phyloP scores from a whole-genome alignment of 2,797 vertebrate genomes.

The Pipistrellus kuhlii region DNA sequence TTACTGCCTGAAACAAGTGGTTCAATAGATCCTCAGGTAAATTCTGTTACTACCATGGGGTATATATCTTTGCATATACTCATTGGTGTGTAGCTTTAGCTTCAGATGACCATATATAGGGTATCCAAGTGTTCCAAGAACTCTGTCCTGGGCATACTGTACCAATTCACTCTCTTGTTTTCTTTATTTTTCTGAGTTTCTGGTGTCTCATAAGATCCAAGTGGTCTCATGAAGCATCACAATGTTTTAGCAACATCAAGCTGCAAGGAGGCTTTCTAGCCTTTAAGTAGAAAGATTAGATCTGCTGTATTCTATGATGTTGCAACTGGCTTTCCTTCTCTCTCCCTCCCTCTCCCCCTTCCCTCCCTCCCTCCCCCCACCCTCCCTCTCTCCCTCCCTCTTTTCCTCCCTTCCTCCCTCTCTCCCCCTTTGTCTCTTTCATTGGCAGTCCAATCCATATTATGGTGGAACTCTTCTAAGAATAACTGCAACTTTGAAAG shows the following conservation, averaged over 20 bases:
- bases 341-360: background rate
- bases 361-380: background rate
- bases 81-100: background rate
- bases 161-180: background rate
- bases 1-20: background rate
- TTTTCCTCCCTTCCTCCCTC: background rate
- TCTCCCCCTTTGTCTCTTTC: slow-evolving; percentile 41
- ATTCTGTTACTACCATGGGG: background rate
- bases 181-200: slow-evolving; percentile 8
- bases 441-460: slow-evolving; percentile 59
- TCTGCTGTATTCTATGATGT: background rate
- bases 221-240: background rate
- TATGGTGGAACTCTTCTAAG: slow-evolving; percentile 73
- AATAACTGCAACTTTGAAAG: slow-evolving; percentile 75
- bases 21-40: slow-evolving; percentile 8
- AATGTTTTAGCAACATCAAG: slow-evolving; percentile 17
- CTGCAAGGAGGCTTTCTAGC: background rate
- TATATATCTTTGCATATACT: background rate
- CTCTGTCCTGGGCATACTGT: background rate
- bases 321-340: background rate
- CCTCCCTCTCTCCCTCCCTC: no score
- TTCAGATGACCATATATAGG: background rate
- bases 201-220: background rate
- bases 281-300: slow-evolving; percentile 25
- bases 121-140: background rate